Evolutionary conservation across 2,113 vertebrate species (phyloP), one percentile per base, ranked within the genome.

Genomic region (Ophiodon elongatus): DNA sequence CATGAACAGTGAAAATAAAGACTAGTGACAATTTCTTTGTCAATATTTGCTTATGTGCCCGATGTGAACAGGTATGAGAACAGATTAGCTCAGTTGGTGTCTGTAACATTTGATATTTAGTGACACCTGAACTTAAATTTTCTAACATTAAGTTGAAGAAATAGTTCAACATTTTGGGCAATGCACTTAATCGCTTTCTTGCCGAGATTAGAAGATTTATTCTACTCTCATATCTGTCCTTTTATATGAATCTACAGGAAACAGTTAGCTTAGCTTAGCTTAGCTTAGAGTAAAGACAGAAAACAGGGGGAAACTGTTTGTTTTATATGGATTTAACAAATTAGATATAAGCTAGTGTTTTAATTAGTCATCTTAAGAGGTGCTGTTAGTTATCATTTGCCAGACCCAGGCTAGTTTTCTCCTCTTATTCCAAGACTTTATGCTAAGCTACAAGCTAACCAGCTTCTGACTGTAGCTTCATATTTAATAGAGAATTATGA

Each of bases 391-490:
- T 39, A 14, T 23, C 23, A 6, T 65, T 25, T n/a, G 13, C 23
- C 33, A n/a, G 62, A 39, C 10, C 33, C 37, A 25, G 4, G 17
- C 62, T 13, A 41, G 35, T 23, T 65, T 5, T 39, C 15, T 25
- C 11, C 23, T 25, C 23, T 23, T 65, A 25, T 15, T 65, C 11
- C 63, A 66, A 39, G 23, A 10, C 23, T 14, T 39, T 65, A 39
- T 65, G 63, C 37, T 43, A 66, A 41, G 65, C 65, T 67, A 45
- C 5, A 29, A 21, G 65, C 41, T 45, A 68, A 68, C 41, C 17
- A 3, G 25, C 7, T 43, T 13, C n/a, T 27, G 23, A 6, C 23
- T 1, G 35, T 41, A 66, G 23, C n/a, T 66, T 43, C 14, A 66
- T 65, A 41, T n/a, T 39, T n/a, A 39, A 41, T 7, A 14, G 6